Evolutionary conservation across 2,113 vertebrate genomes (phyloP), one percentile per base, ranked within the genome.

Genomic region (Alectura lathami): DNA sequence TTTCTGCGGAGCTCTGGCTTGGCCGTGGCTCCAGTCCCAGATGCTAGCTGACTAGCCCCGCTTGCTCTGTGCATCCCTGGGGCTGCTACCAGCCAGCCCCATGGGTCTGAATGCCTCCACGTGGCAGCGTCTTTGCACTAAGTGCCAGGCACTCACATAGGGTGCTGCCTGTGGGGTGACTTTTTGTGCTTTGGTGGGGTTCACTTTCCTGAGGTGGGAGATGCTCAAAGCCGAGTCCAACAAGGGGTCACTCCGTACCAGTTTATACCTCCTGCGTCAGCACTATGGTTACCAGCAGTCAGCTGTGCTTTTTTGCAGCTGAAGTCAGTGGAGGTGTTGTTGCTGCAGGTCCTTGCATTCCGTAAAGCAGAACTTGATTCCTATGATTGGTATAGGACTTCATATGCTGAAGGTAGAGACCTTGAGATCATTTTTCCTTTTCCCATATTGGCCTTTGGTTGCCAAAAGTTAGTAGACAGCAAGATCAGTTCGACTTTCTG

Each of bases 41-140:
- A 22, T 34, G 4, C 18, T 66, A 34, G 15, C 32, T 43, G 59
- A 40, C 70, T 43, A 40, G 12, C 56, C 26, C 45, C 20, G 22
- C 40, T 73, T 0, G 0, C 24, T 26, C 60, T 36, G 50, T 22
- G 48, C 2, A 0, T 36, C 7, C 40, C 78, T 48, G 42, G 23
- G 50, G 6, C 66, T 75, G 8, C 73, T 53, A 13, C 8, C 12
- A 4, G 63, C 2, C 3, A 60, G 29, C 8, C 26, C 47, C 12
- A 26, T 16, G 16, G 7, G 11, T 9, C 12, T 12, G 21, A 63
- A 21, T 12, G 18, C 79, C 38, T 64, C 5, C 18, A 11, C 11
- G 34, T 1, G 0, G 57, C 30, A 42, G 21, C 9, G n/a, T n/a
- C n/a, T n/a, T n/a, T n/a, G n/a, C n/a, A n/a, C 8, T 3, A 11